Percentiles rank a stretch among this genome's conserved stretches.
Evolutionary conservation across 2,113 vertebrate species (phyloP).

Genomic region (Ceyx margarethae): DNA sequence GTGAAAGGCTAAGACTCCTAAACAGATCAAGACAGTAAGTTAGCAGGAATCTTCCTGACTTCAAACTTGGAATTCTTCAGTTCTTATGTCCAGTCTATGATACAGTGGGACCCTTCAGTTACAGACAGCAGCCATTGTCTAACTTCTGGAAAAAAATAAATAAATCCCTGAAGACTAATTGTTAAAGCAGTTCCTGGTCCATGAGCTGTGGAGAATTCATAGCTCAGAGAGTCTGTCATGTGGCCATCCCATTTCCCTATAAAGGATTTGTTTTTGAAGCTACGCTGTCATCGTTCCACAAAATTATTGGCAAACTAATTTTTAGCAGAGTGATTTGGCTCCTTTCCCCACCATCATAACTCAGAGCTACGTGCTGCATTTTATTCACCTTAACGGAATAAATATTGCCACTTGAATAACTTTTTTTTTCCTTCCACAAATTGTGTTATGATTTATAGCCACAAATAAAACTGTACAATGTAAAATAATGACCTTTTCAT

Average conservation of each 20-base stretch:
- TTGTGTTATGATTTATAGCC: slow-evolving; percentile 61
- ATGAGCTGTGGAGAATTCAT: slow-evolving; percentile 71
- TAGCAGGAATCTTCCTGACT: not conserved
- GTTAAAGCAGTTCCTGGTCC: slow-evolving; percentile 68
- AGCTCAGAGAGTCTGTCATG: slow-evolving; percentile 71
- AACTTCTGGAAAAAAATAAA: slow-evolving; percentile 53
- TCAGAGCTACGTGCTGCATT: slow-evolving; percentile 58
- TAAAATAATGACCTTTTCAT: slow-evolving; percentile 61
- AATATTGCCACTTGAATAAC: slow-evolving; percentile 69
- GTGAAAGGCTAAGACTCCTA: not conserved
- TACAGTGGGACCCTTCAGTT: slow-evolving; percentile 28
- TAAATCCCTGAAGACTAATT: slow-evolving; percentile 64
- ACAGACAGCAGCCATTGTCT: slow-evolving; percentile 52
- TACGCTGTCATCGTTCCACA: slow-evolving; percentile 69
- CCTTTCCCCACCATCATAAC: slow-evolving; percentile 58
- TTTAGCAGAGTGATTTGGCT: slow-evolving; percentile 68
- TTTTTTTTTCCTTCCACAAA: slow-evolving; percentile 60
- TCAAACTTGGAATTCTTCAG: not conserved
- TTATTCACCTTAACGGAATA: slow-evolving; percentile 73
- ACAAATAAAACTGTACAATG: slow-evolving; percentile 61
- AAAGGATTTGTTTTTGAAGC: slow-evolving; percentile 76
- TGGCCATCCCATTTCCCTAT: slow-evolving; percentile 72
- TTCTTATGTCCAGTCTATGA: slow-evolving; percentile 24
- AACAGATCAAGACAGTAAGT: not conserved
- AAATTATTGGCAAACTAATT: slow-evolving; percentile 81